phyloP scores from a whole-genome alignment of 2,797 vertebrate species.

The Sebastes paucispinis region DNA sequence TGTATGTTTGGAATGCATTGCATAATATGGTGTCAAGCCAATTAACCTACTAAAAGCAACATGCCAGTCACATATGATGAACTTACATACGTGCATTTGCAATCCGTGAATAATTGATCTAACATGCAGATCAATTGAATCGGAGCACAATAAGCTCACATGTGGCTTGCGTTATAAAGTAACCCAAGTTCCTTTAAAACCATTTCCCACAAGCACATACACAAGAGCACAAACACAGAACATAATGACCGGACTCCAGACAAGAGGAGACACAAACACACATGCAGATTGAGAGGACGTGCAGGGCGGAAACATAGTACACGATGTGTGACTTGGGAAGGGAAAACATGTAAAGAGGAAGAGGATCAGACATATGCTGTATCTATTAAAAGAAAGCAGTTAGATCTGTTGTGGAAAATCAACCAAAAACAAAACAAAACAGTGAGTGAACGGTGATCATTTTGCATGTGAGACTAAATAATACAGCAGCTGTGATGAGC shows the following conservation, averaged over 20 bases:
- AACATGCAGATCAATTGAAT: conserved; percentile 69
- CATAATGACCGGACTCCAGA: conserved; percentile 37
- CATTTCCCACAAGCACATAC: conserved; percentile 56
- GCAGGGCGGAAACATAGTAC: conserved; percentile 38
- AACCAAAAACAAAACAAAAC: conserved; percentile 1
- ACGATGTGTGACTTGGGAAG: conserved; percentile 24
- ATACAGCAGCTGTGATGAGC: conserved; percentile 51
- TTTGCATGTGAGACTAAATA: conserved; percentile 17
- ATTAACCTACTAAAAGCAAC: conserved; percentile 50
- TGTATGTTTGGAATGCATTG: conserved; percentile 36
- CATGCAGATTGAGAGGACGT: conserved; percentile 49
- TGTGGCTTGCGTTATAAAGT: conserved; percentile 51
- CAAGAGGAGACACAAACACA: conserved; percentile 42
- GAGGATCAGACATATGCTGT: conserved; percentile 57
- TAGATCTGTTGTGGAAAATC: conserved; percentile 44
- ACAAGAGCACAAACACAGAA: conserved; percentile 63
- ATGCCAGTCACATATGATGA: conserved; percentile 41
- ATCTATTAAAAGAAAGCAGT: conserved; percentile 61
- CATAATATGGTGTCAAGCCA: conserved; percentile 21
- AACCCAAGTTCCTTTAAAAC: conserved; percentile 20
- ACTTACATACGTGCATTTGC: conserved; percentile 53
- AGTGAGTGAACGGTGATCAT: conserved; percentile 18
- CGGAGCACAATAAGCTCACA: conserved; percentile 33
- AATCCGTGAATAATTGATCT: conserved; percentile 71
- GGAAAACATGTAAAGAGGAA: conserved; percentile 37